Evolutionary conservation across 2,797 vertebrate species (phyloP).

Genomic region (Hippopotamyrus pictus): DNA sequence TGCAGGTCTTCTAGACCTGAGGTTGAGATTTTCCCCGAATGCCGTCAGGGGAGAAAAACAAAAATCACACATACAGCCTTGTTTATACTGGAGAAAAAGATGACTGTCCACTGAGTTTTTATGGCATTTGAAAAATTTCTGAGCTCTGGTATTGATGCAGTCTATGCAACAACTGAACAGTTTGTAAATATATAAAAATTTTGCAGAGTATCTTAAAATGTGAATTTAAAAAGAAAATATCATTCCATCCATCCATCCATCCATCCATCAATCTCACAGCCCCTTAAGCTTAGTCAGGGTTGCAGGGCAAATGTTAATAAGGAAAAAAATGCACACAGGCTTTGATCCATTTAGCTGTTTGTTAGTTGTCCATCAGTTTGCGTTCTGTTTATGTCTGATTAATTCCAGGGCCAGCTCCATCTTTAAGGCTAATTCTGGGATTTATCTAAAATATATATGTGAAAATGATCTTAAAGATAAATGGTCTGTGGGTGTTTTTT

Average conservation of each 20-base stretch:
- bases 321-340: neutral
- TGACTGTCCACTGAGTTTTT: neutral
- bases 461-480: neutral
- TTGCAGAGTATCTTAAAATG: neutral
- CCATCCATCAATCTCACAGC: neutral
- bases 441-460: neutral
- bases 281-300: neutral
- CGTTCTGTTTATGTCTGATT: neutral
- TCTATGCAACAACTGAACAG: neutral
- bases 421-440: neutral
- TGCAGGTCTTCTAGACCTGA: neutral
- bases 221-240: neutral
- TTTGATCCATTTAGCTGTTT: neutral
- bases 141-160: neutral
- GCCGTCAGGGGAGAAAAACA: neutral
- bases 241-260: neutral
- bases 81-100: neutral
- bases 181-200: neutral
- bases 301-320: neutral
- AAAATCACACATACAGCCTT: neutral
- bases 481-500: neutral
- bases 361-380: neutral
- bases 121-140: neutral
- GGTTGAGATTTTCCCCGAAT: neutral
- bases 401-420: neutral